phyloP scores from a whole-genome alignment of 2,797 vertebrate species.

The Gorsachius magnificus region DNA sequence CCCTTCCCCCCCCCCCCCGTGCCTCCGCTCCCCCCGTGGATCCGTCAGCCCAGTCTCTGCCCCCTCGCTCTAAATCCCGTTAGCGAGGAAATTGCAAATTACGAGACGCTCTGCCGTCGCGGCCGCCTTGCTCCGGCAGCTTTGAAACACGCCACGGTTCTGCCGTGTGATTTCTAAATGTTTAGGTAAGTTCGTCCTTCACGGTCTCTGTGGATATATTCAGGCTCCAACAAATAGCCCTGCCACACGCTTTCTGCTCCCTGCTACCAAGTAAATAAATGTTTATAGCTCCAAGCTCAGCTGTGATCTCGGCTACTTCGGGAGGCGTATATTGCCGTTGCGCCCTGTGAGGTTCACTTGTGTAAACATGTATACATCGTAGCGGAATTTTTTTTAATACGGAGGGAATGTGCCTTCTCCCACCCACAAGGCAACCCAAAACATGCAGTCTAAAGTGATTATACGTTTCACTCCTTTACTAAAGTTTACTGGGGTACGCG shows the following conservation, averaged over 20 bases:
- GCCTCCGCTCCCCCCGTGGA: background rate
- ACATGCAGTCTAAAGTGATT: accelerated
- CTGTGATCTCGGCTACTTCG: background rate
- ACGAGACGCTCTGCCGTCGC: too few species aligned
- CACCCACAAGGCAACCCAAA: background rate
- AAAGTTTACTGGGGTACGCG: accelerated
- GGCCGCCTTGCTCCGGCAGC: background rate
- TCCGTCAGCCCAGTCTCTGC: background rate
- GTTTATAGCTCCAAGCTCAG: background rate
- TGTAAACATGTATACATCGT: background rate
- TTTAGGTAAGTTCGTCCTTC: accelerated
- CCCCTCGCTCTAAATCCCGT: background rate
- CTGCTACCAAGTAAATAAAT: background rate
- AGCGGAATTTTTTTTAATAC: background rate
- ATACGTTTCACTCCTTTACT: accelerated
- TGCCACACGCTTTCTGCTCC: background rate
- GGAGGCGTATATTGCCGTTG: accelerated
- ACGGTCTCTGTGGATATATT: accelerated
- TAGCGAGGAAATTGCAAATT: accelerated
- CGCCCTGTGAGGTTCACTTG: background rate
- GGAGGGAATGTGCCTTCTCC: background rate
- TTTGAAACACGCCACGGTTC: accelerated
- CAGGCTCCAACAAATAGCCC: background rate
- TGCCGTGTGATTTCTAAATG: accelerated
- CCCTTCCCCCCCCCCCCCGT: background rate